Evolutionary conservation across 2,113 vertebrate species (phyloP).

Genomic region (Scytalopus superciliaris): DNA sequence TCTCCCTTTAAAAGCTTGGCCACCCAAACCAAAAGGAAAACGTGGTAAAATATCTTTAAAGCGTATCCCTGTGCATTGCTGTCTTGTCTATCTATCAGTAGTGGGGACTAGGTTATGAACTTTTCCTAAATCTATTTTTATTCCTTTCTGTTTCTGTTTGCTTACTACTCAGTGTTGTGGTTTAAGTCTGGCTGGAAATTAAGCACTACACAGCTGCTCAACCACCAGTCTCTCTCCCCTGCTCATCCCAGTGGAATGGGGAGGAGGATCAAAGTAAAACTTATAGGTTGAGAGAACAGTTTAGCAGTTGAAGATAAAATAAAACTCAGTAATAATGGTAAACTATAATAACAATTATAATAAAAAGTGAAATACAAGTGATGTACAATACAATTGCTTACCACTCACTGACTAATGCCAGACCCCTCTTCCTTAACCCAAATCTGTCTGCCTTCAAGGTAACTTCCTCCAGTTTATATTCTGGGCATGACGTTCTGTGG

Average conservation of each 20-base stretch:
- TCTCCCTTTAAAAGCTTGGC: not conserved
- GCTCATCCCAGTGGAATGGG: accelerated
- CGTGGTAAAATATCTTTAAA: not conserved
- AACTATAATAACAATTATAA: not conserved
- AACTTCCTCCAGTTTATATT: not conserved
- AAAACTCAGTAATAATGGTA: not conserved
- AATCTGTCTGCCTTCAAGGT: not conserved
- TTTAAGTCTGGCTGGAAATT: not conserved
- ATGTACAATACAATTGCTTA: not conserved
- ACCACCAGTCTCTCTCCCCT: not conserved
- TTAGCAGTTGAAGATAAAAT: not conserved
- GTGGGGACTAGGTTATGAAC: not conserved
- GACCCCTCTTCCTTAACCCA: not conserved
- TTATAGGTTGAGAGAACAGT: not conserved
- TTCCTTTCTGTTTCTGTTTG: not conserved
- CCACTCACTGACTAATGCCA: not conserved
- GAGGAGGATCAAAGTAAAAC: not conserved
- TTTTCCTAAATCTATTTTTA: not conserved
- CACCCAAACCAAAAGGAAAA: not conserved
- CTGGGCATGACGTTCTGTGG: not conserved
- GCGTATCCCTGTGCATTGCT: not conserved
- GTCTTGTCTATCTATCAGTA: not conserved
- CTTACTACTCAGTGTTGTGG: not conserved
- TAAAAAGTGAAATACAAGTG: not conserved
- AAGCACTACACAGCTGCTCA: accelerated